Conservation (phyloP, 2,888 invertebrate genomes). For the Noctua fimbriata region DNA sequence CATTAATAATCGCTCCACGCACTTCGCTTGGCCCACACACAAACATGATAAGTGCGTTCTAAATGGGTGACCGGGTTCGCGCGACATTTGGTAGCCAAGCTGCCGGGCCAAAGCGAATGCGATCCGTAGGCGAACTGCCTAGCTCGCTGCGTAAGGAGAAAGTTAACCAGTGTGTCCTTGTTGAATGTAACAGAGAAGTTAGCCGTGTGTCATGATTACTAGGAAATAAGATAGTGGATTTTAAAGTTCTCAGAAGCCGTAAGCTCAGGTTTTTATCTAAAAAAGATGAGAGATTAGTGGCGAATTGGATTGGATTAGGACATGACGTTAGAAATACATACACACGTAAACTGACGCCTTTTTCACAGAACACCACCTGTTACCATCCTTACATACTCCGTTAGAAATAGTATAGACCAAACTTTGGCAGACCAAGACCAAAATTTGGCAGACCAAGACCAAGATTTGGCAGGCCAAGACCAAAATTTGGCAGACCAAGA, state of each 20-base stretch:
- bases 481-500: too few species aligned
- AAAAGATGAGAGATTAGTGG: not conserved
- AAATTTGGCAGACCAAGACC: not conserved
- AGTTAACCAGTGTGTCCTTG: constrained; percentile 83
- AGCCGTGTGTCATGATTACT: constrained; percentile 44
- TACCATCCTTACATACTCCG: not conserved
- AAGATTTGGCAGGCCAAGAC: too few species aligned
- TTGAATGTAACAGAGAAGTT: constrained; percentile 55
- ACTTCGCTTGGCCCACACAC: constrained; percentile 69
- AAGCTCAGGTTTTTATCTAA: not conserved
- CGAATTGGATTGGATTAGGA: not conserved
- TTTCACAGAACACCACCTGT: not conserved
- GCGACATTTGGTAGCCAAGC: constrained; percentile 76
- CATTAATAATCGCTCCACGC: constrained; percentile 67
- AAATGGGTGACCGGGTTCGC: constrained; percentile 85
- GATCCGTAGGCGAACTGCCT: constrained; percentile 74
- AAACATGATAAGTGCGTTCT: constrained; percentile 75
- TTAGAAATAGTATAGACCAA: not conserved
- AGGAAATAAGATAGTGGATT: constrained; percentile 1
- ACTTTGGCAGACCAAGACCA: too few species aligned
- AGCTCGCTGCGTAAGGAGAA: constrained; percentile 75
- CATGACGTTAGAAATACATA: not conserved
- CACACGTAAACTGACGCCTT: not conserved
- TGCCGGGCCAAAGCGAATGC: constrained; percentile 46
- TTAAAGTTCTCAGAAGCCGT: constrained; percentile 15